These are phyloP conservation scores for Catalaphyllia jardinei DNA, from an alignment of 64 coral and sea anemone genomes.

Conservation along the genomic window DNA sequence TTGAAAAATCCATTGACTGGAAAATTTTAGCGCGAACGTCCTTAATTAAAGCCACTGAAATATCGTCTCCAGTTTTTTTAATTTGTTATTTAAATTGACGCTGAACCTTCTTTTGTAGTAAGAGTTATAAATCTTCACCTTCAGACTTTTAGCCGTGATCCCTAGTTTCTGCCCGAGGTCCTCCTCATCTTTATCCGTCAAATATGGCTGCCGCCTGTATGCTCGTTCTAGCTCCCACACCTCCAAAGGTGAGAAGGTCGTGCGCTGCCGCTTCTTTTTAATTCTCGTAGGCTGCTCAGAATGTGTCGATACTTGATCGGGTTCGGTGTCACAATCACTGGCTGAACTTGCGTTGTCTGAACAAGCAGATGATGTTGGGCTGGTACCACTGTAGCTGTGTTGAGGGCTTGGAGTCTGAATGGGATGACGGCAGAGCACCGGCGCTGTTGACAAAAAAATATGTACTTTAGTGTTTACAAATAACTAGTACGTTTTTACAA, in stretches of 20 bases:
- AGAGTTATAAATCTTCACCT: neutral
- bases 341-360: neutral
- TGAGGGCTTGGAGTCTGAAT: neutral
- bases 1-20: no score
- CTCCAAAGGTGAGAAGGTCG: slow-evolving; percentile 10
- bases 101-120: no score
- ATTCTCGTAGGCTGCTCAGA: neutral
- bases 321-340: neutral
- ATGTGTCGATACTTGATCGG: neutral
- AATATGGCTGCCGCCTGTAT: neutral
- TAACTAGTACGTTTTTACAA: neutral
- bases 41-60: no score
- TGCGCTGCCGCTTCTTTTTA: neutral
- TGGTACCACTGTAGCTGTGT: neutral
- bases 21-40: no score
- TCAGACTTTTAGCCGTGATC: neutral
- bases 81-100: no score
- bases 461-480: neutral
- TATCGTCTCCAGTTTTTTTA: no score
- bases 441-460: neutral
- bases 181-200: neutral
- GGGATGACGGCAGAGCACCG: neutral
- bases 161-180: neutral
- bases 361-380: neutral
- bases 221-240: neutral